A percentile compares a stretch with the other conserved stretches of the same genome.
These are phyloP conservation scores for Odontamblyopus rebecca DNA, from an alignment of 2,797 vertebrate genomes.

Conservation along the genomic window DNA sequence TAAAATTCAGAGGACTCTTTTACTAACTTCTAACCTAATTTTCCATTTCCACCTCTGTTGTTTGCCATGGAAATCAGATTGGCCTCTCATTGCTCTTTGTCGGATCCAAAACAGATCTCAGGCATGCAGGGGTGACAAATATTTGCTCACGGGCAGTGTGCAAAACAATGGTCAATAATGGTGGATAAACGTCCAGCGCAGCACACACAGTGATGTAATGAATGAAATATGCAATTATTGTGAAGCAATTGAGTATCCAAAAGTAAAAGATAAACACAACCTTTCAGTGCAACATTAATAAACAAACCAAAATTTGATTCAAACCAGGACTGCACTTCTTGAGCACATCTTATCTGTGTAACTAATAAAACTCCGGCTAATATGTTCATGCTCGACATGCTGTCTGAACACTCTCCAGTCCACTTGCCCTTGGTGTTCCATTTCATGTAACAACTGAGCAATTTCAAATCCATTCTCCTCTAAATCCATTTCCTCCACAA, in stretches of 20 bases:
- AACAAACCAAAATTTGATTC: not conserved
- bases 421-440: slow-evolving; percentile 12
- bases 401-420: not conserved
- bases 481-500: slow-evolving; percentile 15
- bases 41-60: slow-evolving; percentile 53
- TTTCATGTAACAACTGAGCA: slow-evolving; percentile 16
- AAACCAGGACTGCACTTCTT: not conserved
- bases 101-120: slow-evolving; percentile 34
- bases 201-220: slow-evolving; percentile 1
- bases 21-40: slow-evolving; percentile 66
- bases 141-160: slow-evolving; percentile 24
- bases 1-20: slow-evolving; percentile 57
- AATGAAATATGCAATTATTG: not conserved
- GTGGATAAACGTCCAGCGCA: not conserved
- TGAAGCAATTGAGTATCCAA: not conserved
- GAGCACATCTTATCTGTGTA: not conserved
- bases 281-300: not conserved
- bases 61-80: slow-evolving; percentile 43
- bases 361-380: slow-evolving; percentile 10
- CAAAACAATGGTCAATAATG: slow-evolving; percentile 17
- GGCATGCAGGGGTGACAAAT: slow-evolving; percentile 22
- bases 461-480: slow-evolving; percentile 10
- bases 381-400: slow-evolving; percentile 11
- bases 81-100: slow-evolving; percentile 42
- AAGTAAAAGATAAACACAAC: not conserved